Conservation (phyloP, 2,797 vertebrate species). For the Euthynnus affinis region DNA sequence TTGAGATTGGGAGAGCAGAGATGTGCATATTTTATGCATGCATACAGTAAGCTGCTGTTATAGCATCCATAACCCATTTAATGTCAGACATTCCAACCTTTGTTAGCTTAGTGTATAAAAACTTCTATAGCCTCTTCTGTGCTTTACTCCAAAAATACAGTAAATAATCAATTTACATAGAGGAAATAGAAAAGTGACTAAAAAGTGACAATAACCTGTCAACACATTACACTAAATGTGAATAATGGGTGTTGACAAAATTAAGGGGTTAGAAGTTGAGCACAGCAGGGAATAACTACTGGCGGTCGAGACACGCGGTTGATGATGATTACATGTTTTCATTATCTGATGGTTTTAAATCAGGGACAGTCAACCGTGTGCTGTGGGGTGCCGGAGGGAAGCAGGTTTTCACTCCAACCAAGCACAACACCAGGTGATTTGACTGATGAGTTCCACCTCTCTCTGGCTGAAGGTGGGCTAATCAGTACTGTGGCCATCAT, state of each 20-base stretch:
- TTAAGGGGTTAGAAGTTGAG: constrained; percentile 40
- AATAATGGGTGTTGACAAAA: constrained; percentile 29
- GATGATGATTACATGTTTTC: constrained; percentile 74
- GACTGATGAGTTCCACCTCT: constrained; percentile 72
- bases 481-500: constrained; percentile 48
- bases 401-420: constrained; percentile 63
- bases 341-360: constrained; percentile 75
- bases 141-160: background rate
- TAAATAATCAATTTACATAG: constrained; percentile 6
- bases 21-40: constrained; percentile 55
- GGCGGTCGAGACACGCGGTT: constrained; percentile 49
- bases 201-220: constrained; percentile 17
- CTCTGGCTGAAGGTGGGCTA: constrained; percentile 63
- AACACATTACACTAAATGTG: constrained; percentile 20
- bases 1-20: constrained; percentile 10
- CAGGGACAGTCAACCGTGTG: constrained; percentile 56
- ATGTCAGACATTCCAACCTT: constrained; percentile 41
- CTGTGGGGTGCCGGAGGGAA: constrained; percentile 45
- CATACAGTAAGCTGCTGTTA: constrained; percentile 33
- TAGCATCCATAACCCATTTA: constrained; percentile 26
- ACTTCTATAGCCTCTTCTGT: background rate
- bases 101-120: constrained; percentile 17
- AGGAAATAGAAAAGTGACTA: constrained; percentile 18
- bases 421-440: constrained; percentile 73
- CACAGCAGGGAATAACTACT: constrained; percentile 53